Evolutionary conservation across 1,140 invertebrate species (phyloP).

Genomic region (Solenopsis invicta): DNA sequence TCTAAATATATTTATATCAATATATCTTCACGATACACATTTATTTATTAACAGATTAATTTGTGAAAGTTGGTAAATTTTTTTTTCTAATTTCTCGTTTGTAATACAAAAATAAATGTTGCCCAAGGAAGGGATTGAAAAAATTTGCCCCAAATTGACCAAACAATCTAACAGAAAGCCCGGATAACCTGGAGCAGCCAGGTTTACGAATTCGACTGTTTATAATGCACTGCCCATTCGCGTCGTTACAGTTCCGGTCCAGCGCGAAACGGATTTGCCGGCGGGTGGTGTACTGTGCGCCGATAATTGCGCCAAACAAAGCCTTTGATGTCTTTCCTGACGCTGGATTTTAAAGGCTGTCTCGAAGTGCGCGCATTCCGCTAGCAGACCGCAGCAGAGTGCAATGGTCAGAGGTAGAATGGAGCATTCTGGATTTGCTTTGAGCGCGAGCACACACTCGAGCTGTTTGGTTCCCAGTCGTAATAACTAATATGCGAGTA

Average conservation of each 20-base stretch:
- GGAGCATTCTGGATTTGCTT: conserved; percentile 67
- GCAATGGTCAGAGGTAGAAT: conserved; percentile 58
- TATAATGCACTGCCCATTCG: conserved; percentile 56
- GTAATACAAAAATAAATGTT: not conserved
- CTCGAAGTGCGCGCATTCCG: conserved; percentile 65
- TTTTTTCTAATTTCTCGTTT: not conserved
- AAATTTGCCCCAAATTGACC: conserved; percentile 18
- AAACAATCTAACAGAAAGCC: conserved; percentile 26
- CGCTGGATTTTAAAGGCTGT: conserved; percentile 70
- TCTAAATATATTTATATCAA: not conserved
- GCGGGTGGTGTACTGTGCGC: conserved; percentile 40
- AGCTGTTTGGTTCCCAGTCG: conserved; percentile 55
- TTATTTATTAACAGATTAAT: not conserved
- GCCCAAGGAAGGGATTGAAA: not conserved
- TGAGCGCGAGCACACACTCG: conserved; percentile 61
- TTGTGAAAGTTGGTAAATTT: not conserved
- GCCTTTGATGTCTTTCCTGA: conserved; percentile 74
- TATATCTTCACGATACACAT: not conserved
- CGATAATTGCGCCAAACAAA: conserved; percentile 69
- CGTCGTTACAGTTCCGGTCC: conserved; percentile 65
- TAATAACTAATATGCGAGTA: conserved; percentile 72
- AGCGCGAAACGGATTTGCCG: conserved; percentile 39
- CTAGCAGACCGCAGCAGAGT: conserved; percentile 67
- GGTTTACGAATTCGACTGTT: conserved; percentile 59
- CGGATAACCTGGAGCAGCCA: conserved; percentile 41